Conservation (phyloP, 2,888 invertebrate species). For the Lycophotia porphyrea region DNA sequence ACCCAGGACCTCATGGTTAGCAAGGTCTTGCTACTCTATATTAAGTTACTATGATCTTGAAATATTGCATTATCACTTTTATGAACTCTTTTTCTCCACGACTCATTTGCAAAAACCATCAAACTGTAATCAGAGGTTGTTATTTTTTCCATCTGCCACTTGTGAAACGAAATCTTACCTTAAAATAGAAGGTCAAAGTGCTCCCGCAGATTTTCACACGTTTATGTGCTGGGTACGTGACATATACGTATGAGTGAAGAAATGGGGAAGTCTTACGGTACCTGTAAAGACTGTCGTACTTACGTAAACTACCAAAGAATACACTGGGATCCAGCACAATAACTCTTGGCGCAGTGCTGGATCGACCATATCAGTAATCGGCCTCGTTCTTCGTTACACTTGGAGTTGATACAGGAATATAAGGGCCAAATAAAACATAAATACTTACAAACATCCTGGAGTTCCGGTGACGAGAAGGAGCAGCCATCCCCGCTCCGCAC, state of each 20-base stretch:
- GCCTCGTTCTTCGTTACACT: neutral
- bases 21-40: too few relatives aligned
- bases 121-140: neutral
- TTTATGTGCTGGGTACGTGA: neutral
- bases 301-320: neutral
- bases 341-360: neutral
- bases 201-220: neutral
- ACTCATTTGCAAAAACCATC: too few relatives aligned
- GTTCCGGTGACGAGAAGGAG: neutral
- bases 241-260: neutral
- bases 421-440: neutral
- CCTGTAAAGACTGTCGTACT: neutral
- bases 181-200: neutral
- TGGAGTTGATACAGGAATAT: neutral
- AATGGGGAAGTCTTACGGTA: neutral
- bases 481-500: constrained; percentile 24
- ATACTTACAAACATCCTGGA: neutral
- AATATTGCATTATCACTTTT: too few relatives aligned
- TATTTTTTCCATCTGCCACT: neutral
- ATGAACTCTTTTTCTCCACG: too few relatives aligned
- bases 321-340: neutral
- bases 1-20: too few relatives aligned
- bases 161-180: neutral
- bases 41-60: too few relatives aligned
- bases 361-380: neutral